phyloP scores from a whole-genome alignment of 2,113 vertebrate genomes.

The Ptychochromis oligacanthus region DNA sequence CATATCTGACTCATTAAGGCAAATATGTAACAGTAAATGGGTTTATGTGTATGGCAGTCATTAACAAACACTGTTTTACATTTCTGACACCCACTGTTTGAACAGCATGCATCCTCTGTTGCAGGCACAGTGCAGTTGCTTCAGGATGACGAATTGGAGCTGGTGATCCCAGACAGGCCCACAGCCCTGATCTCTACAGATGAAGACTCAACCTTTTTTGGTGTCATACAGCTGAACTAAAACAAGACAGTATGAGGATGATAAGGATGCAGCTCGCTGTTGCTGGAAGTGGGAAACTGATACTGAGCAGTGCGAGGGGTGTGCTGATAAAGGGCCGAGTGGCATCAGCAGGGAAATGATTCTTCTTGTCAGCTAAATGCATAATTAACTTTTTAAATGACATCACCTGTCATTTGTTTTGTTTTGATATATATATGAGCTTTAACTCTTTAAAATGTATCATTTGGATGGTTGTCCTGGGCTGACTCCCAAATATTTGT shows the following conservation, averaged over 20 bases:
- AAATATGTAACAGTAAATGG: background rate
- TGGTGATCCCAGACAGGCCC: conserved; percentile 57
- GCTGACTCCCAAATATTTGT: conserved; percentile 19
- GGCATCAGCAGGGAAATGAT: conserved; percentile 46
- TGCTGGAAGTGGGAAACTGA: conserved; percentile 50
- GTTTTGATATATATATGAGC: background rate
- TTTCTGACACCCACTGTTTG: background rate
- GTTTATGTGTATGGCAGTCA: background rate
- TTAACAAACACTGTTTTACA: background rate
- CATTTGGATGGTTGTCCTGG: conserved; percentile 3
- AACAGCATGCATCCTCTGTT: background rate
- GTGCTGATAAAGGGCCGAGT: conserved; percentile 51
- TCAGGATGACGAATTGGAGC: conserved; percentile 63
- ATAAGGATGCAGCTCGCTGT: conserved; percentile 10
- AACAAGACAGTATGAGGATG: background rate
- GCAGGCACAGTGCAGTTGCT: conserved; percentile 60
- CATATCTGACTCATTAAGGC: background rate
- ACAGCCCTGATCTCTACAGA: conserved; percentile 61
- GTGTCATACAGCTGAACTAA: conserved; percentile 72
- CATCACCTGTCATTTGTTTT: background rate
- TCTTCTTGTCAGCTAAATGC: background rate
- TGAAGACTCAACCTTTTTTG: conserved; percentile 64
- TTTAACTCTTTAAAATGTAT: background rate
- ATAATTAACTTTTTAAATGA: conserved; percentile 3
- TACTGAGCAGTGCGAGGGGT: conserved; percentile 21